Conservation (phyloP, 2,888 invertebrate species). For the Polietes domitor region DNA sequence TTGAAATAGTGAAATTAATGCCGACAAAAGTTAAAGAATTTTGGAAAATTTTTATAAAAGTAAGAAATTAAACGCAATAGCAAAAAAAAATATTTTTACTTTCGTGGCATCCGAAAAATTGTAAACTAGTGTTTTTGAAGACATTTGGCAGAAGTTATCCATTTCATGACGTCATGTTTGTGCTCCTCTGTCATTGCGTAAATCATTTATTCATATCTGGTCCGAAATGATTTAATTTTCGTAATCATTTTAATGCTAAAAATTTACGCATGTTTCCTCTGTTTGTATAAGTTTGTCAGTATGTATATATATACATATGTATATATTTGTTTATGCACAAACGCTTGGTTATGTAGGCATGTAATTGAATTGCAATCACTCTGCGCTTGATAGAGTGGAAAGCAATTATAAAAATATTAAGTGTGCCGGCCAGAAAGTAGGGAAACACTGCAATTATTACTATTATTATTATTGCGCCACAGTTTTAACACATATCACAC, state of each 20-base stretch:
- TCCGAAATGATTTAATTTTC: conserved; percentile 22
- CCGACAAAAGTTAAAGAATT: too few species aligned
- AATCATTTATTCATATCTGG: background rate
- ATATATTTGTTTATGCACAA: background rate
- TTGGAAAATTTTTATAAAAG: too few species aligned
- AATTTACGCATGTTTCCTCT: conserved; percentile 22
- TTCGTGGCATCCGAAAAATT: too few species aligned
- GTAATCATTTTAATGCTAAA: conserved; percentile 31
- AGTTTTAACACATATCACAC: background rate
- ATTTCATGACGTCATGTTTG: background rate
- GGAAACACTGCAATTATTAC: background rate
- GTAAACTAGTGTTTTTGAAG: too few species aligned
- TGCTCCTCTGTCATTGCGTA: background rate
- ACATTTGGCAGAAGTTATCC: too few species aligned
- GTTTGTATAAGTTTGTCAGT: background rate
- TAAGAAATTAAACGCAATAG: too few species aligned
- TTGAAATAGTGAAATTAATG: too few species aligned
- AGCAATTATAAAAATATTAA: conserved; percentile 74
- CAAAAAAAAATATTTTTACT: too few species aligned
- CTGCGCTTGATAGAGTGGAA: conserved; percentile 74
- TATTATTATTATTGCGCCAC: background rate
- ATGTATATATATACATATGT: background rate
- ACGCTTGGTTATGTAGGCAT: background rate
- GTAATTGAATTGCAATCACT: conserved; percentile 70
- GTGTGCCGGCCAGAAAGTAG: conserved; percentile 9